phyloP scores from a whole-genome alignment of 2,888 invertebrate species.

The Tipula lateralis region DNA sequence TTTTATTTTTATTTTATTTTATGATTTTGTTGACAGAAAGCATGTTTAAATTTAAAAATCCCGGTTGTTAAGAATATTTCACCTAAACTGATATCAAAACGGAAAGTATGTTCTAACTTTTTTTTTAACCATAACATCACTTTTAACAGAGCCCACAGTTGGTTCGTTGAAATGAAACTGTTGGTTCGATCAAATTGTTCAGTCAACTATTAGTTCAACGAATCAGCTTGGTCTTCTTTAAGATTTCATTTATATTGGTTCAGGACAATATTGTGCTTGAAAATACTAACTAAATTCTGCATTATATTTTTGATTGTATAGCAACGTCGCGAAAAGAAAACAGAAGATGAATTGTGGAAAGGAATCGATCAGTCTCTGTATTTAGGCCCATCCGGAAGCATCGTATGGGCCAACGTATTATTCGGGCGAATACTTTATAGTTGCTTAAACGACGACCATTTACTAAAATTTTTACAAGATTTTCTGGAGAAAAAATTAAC shows the following conservation, averaged over 20 bases:
- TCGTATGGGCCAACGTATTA: conserved; percentile 48
- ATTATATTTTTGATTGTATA: conserved; percentile 34
- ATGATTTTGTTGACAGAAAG: conserved; percentile 39
- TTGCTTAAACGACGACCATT: conserved; percentile 41
- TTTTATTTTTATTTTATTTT: conserved; percentile 34
- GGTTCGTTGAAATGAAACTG: background rate
- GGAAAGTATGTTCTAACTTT: conserved; percentile 24
- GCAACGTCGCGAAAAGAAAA: conserved; percentile 44
- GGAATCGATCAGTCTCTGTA: conserved; percentile 48
- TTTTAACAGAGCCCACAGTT: background rate
- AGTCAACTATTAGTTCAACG: background rate
- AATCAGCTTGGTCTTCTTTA: background rate
- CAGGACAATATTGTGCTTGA: no score
- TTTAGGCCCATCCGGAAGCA: conserved; percentile 47
- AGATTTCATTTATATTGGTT: background rate
- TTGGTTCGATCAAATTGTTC: no score
- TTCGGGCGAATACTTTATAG: conserved; percentile 46
- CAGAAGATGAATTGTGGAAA: conserved; percentile 48
- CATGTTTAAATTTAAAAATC: conserved; percentile 43
- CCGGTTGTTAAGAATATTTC: conserved; percentile 41
- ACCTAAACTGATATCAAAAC: conserved; percentile 29
- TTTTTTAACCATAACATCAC: background rate
- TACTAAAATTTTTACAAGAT: conserved; percentile 45
- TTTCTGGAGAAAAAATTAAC: conserved; percentile 47
- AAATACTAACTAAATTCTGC: background rate